These are phyloP conservation scores for Chlorodrepanis virens DNA, from an alignment of 2,113 vertebrate species.

Conservation along the genomic window DNA sequence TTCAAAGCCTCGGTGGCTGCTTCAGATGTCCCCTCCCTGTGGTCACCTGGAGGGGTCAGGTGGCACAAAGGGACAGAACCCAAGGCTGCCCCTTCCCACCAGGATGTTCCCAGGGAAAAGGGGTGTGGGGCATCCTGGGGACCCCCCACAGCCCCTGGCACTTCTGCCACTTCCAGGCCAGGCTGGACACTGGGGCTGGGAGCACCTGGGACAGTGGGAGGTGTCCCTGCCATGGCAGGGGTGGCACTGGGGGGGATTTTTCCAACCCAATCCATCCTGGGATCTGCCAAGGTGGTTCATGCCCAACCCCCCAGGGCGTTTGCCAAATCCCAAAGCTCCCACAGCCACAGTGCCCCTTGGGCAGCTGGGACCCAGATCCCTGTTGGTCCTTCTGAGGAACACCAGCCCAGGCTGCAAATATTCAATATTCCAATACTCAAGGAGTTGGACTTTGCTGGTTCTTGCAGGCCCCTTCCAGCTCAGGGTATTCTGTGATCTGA, in stretches of 20 bases:
- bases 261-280: background rate
- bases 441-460: background rate
- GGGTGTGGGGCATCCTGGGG: background rate
- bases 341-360: background rate
- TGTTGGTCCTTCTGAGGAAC: rapidly evolving
- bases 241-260: background rate
- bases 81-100: rapidly evolving
- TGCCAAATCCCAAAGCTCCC: background rate
- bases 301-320: rapidly evolving
- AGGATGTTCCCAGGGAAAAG: background rate
- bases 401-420: background rate
- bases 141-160: background rate
- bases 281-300: rapidly evolving
- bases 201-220: background rate
- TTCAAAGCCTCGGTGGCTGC: background rate
- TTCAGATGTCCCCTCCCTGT: background rate
- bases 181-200: background rate
- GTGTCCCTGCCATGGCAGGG: background rate
- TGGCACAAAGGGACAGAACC: background rate
- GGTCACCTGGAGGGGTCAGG: background rate
- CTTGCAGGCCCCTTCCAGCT: background rate
- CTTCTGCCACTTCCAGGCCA: background rate
- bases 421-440: rapidly evolving
- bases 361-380: background rate
- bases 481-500: background rate